These are phyloP conservation scores for Varecia variegata DNA, from an alignment of 2,797 vertebrate species.

Conservation along the genomic window DNA sequence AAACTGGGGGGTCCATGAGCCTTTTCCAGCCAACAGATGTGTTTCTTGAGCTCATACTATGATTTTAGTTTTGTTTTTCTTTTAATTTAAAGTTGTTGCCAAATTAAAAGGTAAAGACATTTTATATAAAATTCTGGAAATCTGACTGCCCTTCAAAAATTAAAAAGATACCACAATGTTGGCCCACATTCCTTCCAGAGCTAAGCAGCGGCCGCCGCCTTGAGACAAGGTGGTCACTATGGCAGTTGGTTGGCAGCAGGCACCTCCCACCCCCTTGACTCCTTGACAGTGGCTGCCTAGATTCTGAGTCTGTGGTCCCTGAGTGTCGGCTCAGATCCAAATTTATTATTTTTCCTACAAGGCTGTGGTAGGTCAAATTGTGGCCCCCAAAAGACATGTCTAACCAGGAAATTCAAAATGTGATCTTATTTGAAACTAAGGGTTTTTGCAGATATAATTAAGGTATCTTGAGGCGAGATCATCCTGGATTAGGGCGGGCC, in stretches of 20 bases:
- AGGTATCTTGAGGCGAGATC: not conserved
- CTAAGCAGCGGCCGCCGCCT: not conserved
- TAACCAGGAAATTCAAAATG: not conserved
- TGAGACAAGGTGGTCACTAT: not conserved
- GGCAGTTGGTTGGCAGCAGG: rapidly evolving
- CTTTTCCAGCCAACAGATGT: not conserved
- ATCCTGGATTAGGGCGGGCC: not conserved
- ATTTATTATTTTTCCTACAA: not conserved
- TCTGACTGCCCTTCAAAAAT: not conserved
- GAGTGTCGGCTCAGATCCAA: not conserved
- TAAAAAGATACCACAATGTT: not conserved
- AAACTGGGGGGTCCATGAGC: too few relatives aligned
- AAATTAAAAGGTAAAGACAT: not conserved
- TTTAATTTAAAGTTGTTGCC: not conserved
- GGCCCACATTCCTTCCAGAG: not conserved
- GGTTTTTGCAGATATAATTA: not conserved
- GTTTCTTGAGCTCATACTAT: not conserved
- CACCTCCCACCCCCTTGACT: rapidly evolving
- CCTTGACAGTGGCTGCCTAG: rapidly evolving
- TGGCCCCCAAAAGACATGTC: not conserved
- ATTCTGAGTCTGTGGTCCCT: not conserved
- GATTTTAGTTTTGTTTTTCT: not conserved
- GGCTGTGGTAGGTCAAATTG: not conserved
- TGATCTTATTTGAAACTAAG: not conserved
- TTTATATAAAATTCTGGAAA: not conserved